phyloP scores from a whole-genome alignment of 2,113 vertebrate genomes.

The Anolis carolinensis region DNA sequence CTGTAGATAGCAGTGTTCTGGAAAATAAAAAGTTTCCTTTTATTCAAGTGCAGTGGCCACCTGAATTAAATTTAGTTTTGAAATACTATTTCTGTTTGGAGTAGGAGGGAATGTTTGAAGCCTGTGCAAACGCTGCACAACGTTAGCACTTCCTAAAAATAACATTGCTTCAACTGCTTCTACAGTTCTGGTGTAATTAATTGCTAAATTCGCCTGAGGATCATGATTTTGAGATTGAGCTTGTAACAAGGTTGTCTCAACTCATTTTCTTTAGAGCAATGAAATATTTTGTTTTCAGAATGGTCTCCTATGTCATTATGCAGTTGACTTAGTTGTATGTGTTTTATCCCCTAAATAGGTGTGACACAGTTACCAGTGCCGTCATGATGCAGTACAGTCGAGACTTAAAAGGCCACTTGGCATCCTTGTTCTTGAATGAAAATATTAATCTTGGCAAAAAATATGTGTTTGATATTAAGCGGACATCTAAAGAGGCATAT shows the following conservation, averaged over 20 bases:
- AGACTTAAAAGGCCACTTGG: slow-evolving; percentile 95
- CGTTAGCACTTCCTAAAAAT: background rate
- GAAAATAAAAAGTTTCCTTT: background rate
- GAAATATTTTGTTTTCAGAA: background rate
- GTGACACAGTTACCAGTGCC: slow-evolving; percentile 94
- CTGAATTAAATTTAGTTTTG: slow-evolving; percentile 11
- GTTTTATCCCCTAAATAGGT: slow-evolving; percentile 72
- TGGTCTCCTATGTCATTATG: background rate
- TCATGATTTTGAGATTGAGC: background rate
- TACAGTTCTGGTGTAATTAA: background rate
- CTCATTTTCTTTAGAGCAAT: too few relatives aligned
- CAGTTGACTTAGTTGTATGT: background rate
- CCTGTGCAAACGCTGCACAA: background rate
- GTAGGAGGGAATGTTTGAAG: background rate
- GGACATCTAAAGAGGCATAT: slow-evolving; percentile 97
- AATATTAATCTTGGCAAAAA: slow-evolving; percentile 98
- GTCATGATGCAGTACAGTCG: slow-evolving; percentile 99
- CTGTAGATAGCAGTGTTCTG: background rate
- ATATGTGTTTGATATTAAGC: slow-evolving; percentile 95
- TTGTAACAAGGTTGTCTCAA: too few relatives aligned
- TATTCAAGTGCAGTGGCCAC: background rate
- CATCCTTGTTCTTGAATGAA: slow-evolving; percentile 96
- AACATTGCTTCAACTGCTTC: background rate
- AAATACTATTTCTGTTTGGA: background rate
- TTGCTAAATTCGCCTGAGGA: background rate